Evolutionary conservation across 2,113 vertebrate genomes (phyloP), one percentile per base, ranked within the genome.

Genomic region (Theristicus caerulescens): DNA sequence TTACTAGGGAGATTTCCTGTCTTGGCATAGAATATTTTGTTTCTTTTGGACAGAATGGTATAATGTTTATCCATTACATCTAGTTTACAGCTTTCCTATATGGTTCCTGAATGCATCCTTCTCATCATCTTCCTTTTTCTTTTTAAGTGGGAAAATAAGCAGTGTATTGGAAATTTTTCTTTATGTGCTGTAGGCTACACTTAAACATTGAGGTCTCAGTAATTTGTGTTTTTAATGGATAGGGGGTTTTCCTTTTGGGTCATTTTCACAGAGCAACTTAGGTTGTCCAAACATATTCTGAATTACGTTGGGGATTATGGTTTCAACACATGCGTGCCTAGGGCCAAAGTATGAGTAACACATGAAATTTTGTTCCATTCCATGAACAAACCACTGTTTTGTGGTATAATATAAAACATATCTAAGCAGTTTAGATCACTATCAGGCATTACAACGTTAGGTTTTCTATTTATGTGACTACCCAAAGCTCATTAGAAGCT

Each of bases 361-460:
- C 97, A 98, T 97, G 96, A 98, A 98, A 97, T 98, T 98, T 98
- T 98, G 96, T 98, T 98, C 97, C 98, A 98, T 98, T 98, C 97
- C 92, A 82, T 98, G 98, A 98, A 98, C 97, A 98, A 98, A 98
- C 97, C 98, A 97, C 97, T 98, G 97, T 98, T 98, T 97, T 98
- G 97, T 98, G 97, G 97, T 96, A 92, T 98, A 98, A 98, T 97
- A 96, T 93, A 98, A 98, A 98, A 97, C 96, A 98, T 97, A 97
- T 97, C 97, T 98, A 96, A 98, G 96, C 96, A 96, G 94, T 98
- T 98, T 97, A 98, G 97, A 98, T 98, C 96, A 95, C 96, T 98
- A 97, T 98, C 98, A 97, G 87, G 93, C 97, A 98, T 98, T 98
- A 97, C 92, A 97, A 94, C 26, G 19, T 97, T 97, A 97, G 90